Conservation (phyloP, 2,797 vertebrate species). For the Silurus aristotelis region DNA sequence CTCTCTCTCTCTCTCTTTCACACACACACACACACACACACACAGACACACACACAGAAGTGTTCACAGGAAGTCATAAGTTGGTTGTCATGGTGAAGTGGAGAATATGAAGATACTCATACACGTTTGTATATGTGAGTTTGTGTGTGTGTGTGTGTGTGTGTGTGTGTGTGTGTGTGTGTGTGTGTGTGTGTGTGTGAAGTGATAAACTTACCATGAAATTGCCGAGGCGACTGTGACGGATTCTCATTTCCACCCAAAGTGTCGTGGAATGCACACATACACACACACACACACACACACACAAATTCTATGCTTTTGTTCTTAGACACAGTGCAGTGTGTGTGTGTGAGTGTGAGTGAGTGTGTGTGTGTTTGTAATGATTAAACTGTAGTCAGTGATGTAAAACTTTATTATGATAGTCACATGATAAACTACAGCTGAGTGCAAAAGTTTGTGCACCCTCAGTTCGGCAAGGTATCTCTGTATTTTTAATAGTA, state of each 20-base stretch:
- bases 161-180: conserved; percentile 40
- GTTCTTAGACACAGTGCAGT: conserved; percentile 40
- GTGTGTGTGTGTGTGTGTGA: conserved; percentile 48
- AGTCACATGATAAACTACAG: too few relatives aligned
- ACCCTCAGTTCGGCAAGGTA: too few relatives aligned
- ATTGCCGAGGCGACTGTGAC: conserved; percentile 58
- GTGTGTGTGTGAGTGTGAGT: conserved; percentile 4
- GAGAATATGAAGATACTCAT: conserved; percentile 43
- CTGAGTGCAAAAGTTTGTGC: too few relatives aligned
- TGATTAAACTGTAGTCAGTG: too few relatives aligned
- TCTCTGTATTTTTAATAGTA: neutral
- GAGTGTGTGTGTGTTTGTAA: too few relatives aligned
- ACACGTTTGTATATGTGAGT: conserved; percentile 33
- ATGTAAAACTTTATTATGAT: too few relatives aligned
- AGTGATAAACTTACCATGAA: conserved; percentile 52
- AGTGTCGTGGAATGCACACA: conserved; percentile 46
- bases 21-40: conserved; percentile 4
- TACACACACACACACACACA: conserved; percentile 15
- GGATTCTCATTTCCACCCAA: conserved; percentile 57
- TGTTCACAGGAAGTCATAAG: conserved; percentile 54
- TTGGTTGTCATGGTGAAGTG: conserved; percentile 58
- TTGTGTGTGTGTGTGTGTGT: conserved; percentile 16
- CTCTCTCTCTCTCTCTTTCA: neutral
- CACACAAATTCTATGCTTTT: conserved; percentile 42
- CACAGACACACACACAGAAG: conserved; percentile 6